A percentile compares a stretch with the other conserved stretches of the same genome.
These are phyloP conservation scores for Bombus vancouverensis DNA, from an alignment of 1,140 invertebrate species.

Conservation along the genomic window DNA sequence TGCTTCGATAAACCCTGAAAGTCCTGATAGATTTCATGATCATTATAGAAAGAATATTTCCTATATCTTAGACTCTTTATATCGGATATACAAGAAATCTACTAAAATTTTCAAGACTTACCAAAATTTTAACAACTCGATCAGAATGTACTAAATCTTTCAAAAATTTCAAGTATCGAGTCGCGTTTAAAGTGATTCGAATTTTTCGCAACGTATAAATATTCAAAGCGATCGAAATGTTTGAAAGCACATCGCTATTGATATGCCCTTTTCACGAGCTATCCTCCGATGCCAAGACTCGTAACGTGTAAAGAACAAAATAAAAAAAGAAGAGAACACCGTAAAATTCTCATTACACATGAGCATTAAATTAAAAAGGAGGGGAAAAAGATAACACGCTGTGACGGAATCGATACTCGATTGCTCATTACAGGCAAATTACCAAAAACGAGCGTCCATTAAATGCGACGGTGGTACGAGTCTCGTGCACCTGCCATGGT, in stretches of 20 bases:
- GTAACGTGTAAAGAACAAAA: neutral
- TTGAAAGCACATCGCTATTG: neutral
- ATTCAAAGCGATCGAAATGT: neutral
- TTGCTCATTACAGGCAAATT: slow-evolving; percentile 34
- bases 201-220: neutral
- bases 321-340: neutral
- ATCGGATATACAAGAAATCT: neutral
- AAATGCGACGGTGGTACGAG: slow-evolving; percentile 24
- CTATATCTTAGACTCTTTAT: neutral
- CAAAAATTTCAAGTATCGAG: neutral
- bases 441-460: slow-evolving; percentile 32
- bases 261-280: slow-evolving; percentile 19
- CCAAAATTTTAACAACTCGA: neutral
- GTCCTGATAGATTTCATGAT: neutral
- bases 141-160: neutral
- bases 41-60: neutral
- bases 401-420: slow-evolving; percentile 23
- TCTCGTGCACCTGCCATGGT: slow-evolving; percentile 41
- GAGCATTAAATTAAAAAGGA: neutral
- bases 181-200: neutral
- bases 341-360: slow-evolving; percentile 19
- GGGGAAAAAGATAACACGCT: neutral
- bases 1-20: no score
- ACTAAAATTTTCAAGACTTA: neutral
- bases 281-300: slow-evolving; percentile 4